phyloP scores from a whole-genome alignment of 2,113 vertebrate species.

The Heliornis fulica region DNA sequence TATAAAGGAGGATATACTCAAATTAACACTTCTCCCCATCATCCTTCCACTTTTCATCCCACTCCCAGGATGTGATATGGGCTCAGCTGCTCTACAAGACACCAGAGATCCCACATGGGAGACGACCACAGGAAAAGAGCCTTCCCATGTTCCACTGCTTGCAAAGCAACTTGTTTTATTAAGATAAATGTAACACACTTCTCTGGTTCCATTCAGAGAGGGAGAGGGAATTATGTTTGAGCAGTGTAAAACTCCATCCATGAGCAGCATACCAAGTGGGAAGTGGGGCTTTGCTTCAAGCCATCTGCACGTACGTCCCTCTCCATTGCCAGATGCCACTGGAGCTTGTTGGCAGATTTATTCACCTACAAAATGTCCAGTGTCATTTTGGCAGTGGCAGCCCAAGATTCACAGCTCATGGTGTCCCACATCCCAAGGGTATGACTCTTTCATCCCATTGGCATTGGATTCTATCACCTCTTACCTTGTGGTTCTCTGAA shows the following conservation, averaged over 20 bases:
- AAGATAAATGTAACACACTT: conserved; percentile 37
- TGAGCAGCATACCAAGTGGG: conserved; percentile 33
- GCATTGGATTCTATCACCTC: background rate
- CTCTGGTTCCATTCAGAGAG: background rate
- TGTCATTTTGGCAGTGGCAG: background rate
- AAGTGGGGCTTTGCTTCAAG: background rate
- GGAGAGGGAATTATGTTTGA: conserved; percentile 11
- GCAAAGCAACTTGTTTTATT: background rate
- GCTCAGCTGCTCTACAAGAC: background rate
- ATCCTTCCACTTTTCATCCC: background rate
- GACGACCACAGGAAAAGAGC: accelerated
- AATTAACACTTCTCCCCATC: background rate
- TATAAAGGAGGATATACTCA: background rate
- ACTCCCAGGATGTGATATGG: background rate
- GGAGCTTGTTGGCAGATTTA: background rate
- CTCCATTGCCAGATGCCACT: background rate
- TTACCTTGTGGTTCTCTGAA: background rate
- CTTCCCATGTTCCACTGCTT: background rate
- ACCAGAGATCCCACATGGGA: background rate
- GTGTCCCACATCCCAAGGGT: background rate
- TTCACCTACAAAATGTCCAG: background rate
- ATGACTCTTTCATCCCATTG: background rate
- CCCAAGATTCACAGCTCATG: background rate
- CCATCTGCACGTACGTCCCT: accelerated
- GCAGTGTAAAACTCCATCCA: background rate